Conservation (phyloP, 2,888 invertebrate species). For the Rhimphoctona megacephalus region DNA sequence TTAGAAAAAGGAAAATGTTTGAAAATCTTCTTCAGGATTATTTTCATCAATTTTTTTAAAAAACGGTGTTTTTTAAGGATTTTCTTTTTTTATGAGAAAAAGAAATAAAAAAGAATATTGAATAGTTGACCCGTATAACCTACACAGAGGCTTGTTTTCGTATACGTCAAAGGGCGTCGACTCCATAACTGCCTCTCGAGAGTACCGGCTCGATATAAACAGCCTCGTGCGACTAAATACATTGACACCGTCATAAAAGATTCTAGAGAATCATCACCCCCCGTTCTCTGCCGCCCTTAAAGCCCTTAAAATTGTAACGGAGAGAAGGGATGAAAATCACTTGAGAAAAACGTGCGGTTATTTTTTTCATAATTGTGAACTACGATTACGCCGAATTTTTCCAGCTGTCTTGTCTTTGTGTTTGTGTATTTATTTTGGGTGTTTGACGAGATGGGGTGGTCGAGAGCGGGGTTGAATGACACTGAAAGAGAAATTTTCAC, state of each 20-base stretch:
- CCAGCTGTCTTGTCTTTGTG: neutral
- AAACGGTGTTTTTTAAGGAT: neutral
- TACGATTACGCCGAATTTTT: neutral
- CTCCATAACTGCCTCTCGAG: constrained; percentile 22
- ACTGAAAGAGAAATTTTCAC: neutral
- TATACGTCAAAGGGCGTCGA: constrained; percentile 58
- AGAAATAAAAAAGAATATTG: neutral
- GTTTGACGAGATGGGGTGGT: too few relatives aligned
- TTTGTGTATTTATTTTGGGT: neutral
- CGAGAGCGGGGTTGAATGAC: neutral
- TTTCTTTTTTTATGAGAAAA: neutral
- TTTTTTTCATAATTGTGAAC: neutral
- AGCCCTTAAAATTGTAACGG: neutral
- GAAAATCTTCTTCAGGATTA: neutral
- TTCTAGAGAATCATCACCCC: constrained; percentile 3
- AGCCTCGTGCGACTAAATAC: neutral
- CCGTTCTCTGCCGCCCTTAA: neutral
- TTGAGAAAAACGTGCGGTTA: neutral
- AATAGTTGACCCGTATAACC: neutral
- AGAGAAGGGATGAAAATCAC: neutral
- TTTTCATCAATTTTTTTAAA: neutral
- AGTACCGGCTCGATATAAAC: constrained; percentile 34
- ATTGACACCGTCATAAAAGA: constrained; percentile 4
- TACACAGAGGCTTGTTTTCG: constrained; percentile 13
- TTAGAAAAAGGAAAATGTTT: neutral